A percentile compares a stretch with the other conserved stretches of the same genome.
phyloP scores from a whole-genome alignment of 2,888 invertebrate species.

The Brachyptera risi region DNA sequence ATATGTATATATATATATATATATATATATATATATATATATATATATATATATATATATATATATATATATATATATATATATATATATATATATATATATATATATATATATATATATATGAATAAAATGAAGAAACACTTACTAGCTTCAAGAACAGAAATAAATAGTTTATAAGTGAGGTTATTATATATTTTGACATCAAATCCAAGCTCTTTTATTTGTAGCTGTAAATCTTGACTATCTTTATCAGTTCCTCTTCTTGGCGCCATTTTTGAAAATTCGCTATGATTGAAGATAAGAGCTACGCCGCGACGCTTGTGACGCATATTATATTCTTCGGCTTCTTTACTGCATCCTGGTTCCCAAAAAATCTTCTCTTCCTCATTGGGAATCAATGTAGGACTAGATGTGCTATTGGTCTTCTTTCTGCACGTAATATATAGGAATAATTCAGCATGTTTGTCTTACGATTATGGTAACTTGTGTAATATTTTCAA shows the following conservation, averaged over 20 bases:
- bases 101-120: no score
- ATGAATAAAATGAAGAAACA: no score
- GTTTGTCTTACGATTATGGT: no score
- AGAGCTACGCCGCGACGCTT: conserved; percentile 51
- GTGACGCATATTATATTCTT: conserved; percentile 51
- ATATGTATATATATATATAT: no score
- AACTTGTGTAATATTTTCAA: no score
- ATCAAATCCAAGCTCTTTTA: conserved; percentile 48
- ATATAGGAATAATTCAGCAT: no score
- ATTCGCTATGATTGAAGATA: conserved; percentile 56
- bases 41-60: no score
- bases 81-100: no score
- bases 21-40: no score
- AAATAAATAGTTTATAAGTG: conserved; percentile 45
- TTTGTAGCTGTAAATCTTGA: conserved; percentile 44
- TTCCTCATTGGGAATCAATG: not conserved
- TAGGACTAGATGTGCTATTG: no score
- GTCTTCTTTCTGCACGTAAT: no score
- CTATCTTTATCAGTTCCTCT: conserved; percentile 57
- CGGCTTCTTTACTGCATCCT: conserved; percentile 39
- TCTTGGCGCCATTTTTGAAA: conserved; percentile 44
- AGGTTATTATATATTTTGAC: conserved; percentile 48
- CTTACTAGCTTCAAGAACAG: conserved; percentile 47
- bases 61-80: no score
- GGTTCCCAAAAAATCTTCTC: not conserved